Evolutionary conservation across 2,797 vertebrate genomes (phyloP).

Genomic region (Oreochromis mossambicus): DNA sequence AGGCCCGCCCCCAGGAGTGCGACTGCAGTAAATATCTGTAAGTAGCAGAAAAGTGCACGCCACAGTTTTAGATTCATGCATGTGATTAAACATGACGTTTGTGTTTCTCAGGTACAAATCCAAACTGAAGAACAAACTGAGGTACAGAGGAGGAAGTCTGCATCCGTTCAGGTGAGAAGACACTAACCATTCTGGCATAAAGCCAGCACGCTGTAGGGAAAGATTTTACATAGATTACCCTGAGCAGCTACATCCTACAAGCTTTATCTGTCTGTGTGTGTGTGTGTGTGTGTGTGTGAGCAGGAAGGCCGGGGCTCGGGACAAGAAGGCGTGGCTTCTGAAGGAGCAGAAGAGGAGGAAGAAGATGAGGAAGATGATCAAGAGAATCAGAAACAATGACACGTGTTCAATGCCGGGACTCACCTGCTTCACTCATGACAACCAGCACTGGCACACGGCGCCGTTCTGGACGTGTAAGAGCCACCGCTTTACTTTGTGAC

Average conservation of each 20-base stretch:
- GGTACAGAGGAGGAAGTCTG: slow-evolving; percentile 75
- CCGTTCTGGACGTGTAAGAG: slow-evolving; percentile 88
- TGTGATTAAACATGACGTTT: background rate
- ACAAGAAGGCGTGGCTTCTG: slow-evolving; percentile 86
- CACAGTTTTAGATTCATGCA: no score
- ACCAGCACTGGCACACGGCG: slow-evolving; percentile 97
- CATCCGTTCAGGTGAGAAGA: slow-evolving; percentile 89
- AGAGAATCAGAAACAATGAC: slow-evolving; percentile 91
- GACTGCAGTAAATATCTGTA: slow-evolving; percentile 89
- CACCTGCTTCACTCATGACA: slow-evolving; percentile 97
- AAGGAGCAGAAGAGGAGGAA: slow-evolving; percentile 92
- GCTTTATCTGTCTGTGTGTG: background rate
- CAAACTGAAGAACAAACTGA: slow-evolving; percentile 86
- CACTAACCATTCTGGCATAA: rapidly evolving
- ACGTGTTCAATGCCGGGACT: slow-evolving; percentile 97
- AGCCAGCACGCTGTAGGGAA: background rate
- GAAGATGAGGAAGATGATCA: slow-evolving; percentile 91
- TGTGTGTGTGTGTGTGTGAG: background rate
- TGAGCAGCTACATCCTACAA: background rate
- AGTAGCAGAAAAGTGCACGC: background rate
- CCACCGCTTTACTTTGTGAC: background rate
- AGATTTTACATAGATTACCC: background rate
- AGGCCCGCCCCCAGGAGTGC: slow-evolving; percentile 88
- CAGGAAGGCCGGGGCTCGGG: slow-evolving; percentile 86
- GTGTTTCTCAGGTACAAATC: slow-evolving; percentile 80